Evolutionary conservation across 2,888 invertebrate genomes (phyloP).

Genomic region (Xestia xanthographa): DNA sequence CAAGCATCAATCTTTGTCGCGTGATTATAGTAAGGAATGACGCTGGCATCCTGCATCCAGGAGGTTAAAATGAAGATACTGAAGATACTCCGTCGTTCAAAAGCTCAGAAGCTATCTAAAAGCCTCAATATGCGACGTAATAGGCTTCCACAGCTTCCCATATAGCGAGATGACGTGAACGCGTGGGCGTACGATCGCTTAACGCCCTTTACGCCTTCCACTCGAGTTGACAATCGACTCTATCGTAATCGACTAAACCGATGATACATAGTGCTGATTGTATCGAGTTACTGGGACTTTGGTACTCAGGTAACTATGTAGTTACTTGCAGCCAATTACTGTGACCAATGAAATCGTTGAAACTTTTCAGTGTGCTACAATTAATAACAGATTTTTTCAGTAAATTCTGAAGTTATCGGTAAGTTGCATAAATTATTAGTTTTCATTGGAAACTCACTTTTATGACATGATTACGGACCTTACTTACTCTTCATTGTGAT

Average conservation of each 20-base stretch:
- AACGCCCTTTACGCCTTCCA: slow-evolving; percentile 38
- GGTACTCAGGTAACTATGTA: slow-evolving; percentile 19
- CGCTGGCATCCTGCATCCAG: no score
- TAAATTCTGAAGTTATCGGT: neutral
- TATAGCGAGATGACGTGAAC: slow-evolving; percentile 22
- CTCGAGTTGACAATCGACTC: slow-evolving; percentile 52
- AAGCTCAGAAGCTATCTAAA: neutral
- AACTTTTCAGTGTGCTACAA: slow-evolving; percentile 7
- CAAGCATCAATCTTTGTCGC: no score
- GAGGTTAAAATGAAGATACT: no score
- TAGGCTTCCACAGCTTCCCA: slow-evolving; percentile 32
- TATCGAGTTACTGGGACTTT: slow-evolving; percentile 19
- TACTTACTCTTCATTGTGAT: neutral
- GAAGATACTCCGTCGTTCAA: neutral
- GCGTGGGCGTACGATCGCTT: slow-evolving; percentile 36
- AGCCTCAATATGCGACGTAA: neutral
- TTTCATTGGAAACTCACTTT: neutral
- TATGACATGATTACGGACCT: neutral
- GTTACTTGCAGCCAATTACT: slow-evolving; percentile 18
- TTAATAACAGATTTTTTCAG: neutral
- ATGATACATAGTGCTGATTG: slow-evolving; percentile 45
- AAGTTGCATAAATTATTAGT: neutral
- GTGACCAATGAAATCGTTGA: slow-evolving; percentile 6
- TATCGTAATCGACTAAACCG: slow-evolving; percentile 50
- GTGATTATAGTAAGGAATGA: no score